phyloP scores from a whole-genome alignment of 2,888 invertebrate genomes.

The Apamea monoglypha region DNA sequence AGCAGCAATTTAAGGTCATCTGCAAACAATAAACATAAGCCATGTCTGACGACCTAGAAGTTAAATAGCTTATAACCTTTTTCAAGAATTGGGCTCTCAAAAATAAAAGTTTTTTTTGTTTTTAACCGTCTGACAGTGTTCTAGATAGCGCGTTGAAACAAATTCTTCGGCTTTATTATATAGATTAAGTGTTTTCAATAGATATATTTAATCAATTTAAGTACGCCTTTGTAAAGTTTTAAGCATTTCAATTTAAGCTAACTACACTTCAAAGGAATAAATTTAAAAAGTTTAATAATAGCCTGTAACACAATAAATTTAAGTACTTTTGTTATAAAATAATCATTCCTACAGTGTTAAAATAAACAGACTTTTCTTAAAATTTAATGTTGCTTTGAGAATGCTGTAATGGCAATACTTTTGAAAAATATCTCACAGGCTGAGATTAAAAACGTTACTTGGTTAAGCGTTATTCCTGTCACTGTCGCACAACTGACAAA shows the following conservation, averaged over 20 bases:
- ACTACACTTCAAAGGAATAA: neutral
- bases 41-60: too few relatives aligned
- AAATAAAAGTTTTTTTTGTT: too few relatives aligned
- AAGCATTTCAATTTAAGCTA: neutral
- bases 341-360: neutral
- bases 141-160: too few relatives aligned
- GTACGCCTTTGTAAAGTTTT: neutral
- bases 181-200: neutral
- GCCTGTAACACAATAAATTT: neutral
- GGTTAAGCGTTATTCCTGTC: neutral
- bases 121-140: too few relatives aligned
- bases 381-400: neutral
- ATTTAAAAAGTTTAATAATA: neutral
- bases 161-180: too few relatives aligned
- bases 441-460: neutral
- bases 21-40: too few relatives aligned
- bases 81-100: too few relatives aligned
- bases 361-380: neutral
- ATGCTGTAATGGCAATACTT: neutral
- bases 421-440: neutral
- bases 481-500: neutral
- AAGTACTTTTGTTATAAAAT: neutral
- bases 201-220: neutral
- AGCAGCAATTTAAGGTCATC: too few relatives aligned
- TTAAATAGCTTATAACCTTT: too few relatives aligned